phyloP scores from a whole-genome alignment of 2,888 invertebrate genomes.

The Tuta absoluta region DNA sequence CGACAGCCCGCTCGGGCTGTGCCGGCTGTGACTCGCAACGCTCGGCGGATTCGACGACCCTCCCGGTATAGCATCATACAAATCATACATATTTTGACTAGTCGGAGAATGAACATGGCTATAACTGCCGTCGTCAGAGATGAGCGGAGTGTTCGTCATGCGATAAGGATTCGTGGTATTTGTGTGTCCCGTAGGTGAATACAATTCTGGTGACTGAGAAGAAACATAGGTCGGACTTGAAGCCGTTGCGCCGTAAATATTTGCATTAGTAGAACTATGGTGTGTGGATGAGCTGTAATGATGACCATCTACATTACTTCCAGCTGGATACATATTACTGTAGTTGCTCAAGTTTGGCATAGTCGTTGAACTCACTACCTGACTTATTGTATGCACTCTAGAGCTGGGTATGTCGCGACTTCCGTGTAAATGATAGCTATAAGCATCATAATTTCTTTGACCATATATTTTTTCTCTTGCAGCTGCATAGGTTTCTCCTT shows the following conservation, averaged over 20 bases:
- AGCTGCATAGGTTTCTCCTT: conserved; percentile 62
- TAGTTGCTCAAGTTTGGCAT: conserved; percentile 76
- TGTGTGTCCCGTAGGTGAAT: conserved; percentile 77
- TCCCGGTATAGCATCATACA: conserved; percentile 69
- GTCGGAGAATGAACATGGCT: conserved; percentile 71
- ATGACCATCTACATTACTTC: conserved; percentile 55
- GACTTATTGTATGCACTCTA: conserved; percentile 71
- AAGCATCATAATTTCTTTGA: conserved; percentile 68
- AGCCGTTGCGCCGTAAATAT: conserved; percentile 62
- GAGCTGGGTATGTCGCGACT: conserved; percentile 63
- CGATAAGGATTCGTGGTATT: conserved; percentile 75
- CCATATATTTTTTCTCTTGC: conserved; percentile 72
- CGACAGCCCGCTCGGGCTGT: conserved; percentile 66
- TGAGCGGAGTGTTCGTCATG: conserved; percentile 75
- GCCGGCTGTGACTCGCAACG: conserved; percentile 64
- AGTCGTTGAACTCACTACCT: conserved; percentile 74
- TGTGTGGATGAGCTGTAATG: conserved; percentile 59
- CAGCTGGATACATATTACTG: conserved; percentile 58
- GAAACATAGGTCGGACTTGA: conserved; percentile 74
- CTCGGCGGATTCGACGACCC: conserved; percentile 64
- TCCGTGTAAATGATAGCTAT: conserved; percentile 68
- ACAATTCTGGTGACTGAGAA: conserved; percentile 72
- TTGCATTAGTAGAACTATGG: conserved; percentile 63
- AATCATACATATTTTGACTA: conserved; percentile 74
- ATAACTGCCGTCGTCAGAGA: conserved; percentile 76